Percentiles rank a stretch among this genome's conserved stretches.
Evolutionary conservation across 2,113 vertebrate genomes (phyloP).

Genomic region (Festucalex cinctus): DNA sequence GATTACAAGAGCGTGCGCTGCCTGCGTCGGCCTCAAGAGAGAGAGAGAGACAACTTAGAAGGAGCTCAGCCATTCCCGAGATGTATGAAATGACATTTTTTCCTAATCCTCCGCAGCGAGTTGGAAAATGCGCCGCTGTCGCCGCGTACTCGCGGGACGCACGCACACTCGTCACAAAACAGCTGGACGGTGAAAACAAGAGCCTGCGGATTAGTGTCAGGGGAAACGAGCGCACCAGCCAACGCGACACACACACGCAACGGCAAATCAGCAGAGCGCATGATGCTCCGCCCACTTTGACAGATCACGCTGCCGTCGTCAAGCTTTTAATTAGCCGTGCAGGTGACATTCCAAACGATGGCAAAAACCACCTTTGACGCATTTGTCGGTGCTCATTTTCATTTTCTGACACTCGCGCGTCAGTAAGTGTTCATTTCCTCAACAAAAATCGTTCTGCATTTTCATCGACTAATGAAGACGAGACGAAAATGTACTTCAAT

Average conservation of each 20-base stretch:
- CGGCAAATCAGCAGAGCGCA: neutral
- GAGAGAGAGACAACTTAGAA: conserved; percentile 28
- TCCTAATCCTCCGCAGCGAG: conserved; percentile 50
- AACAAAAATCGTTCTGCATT: no score
- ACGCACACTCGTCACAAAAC: conserved; percentile 11
- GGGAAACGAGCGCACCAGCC: neutral
- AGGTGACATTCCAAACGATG: no score
- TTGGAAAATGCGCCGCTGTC: conserved; percentile 42
- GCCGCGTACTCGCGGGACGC: conserved; percentile 39
- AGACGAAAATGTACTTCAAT: no score
- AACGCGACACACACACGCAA: neutral
- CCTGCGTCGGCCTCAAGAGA: conserved; percentile 27
- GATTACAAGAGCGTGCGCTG: neutral
- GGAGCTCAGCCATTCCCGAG: conserved; percentile 55
- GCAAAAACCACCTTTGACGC: no score
- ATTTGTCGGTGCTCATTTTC: no score
- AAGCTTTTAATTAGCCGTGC: no score
- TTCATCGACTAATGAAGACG: no score
- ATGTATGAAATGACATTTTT: conserved; percentile 53
- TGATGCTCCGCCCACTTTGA: no score
- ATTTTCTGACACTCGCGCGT: no score
- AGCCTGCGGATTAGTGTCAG: conserved; percentile 1
- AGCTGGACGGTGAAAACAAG: conserved; percentile 8
- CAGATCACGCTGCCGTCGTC: no score
- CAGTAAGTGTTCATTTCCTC: no score